Evolutionary conservation across 92 coral and sea anemone genomes (phyloP).

Genomic region (Siderastrea siderea): DNA sequence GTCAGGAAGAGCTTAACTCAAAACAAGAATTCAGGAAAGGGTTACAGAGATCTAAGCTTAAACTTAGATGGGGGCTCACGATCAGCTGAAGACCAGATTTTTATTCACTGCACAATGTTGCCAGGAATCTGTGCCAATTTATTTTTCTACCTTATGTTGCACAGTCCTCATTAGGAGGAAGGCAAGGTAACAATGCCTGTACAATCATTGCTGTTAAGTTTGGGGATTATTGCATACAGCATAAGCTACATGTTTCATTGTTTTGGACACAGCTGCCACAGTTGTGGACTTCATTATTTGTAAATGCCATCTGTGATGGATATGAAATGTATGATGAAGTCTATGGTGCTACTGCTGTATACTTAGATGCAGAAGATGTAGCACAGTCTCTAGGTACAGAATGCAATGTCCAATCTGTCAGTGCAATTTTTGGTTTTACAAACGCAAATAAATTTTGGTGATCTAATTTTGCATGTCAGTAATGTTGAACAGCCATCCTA

Average conservation of each 20-base stretch:
- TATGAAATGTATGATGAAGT: constrained; percentile 52
- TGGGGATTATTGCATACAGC: constrained; percentile 17
- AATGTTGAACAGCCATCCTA: constrained; percentile 18
- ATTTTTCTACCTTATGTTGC: constrained; percentile 15
- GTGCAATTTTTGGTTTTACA: constrained; percentile 28
- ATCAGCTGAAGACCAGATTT: not conserved
- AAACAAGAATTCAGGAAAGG: constrained; percentile 34
- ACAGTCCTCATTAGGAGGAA: constrained; percentile 53
- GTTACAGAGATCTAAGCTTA: constrained; percentile 26
- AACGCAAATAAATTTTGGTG: constrained; percentile 2
- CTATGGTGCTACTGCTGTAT: constrained; percentile 46
- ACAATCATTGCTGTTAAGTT: constrained; percentile 59
- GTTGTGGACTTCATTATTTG: constrained; percentile 30
- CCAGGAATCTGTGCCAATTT: constrained; percentile 7
- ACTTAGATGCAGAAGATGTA: constrained; percentile 64
- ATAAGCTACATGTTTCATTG: constrained; percentile 50
- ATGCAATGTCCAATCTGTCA: constrained; percentile 16
- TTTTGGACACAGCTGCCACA: constrained; percentile 53
- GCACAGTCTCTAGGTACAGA: constrained; percentile 34
- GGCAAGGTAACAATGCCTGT: constrained; percentile 68
- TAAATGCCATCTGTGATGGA: constrained; percentile 59
- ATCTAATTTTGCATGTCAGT: constrained; percentile 32
- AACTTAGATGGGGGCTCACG: constrained; percentile 24
- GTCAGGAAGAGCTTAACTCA: constrained; percentile 24
- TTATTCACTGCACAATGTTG: not conserved